These are phyloP conservation scores for Euclidia mi DNA, from an alignment of 2,888 invertebrate genomes.

Conservation along the genomic window DNA sequence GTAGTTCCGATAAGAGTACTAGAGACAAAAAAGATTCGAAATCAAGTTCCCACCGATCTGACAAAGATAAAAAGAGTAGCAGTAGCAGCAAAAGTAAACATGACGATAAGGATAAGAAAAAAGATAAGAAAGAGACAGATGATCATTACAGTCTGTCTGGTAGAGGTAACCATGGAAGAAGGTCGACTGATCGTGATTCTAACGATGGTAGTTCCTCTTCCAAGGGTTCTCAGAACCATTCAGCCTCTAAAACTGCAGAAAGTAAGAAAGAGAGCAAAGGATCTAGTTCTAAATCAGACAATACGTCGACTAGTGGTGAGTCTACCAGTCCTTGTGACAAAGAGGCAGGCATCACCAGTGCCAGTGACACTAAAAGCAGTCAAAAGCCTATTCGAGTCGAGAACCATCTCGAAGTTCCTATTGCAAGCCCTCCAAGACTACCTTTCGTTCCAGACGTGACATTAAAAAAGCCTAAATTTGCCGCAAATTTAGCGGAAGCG, in stretches of 20 bases:
- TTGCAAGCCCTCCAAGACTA: slow-evolving; percentile 75
- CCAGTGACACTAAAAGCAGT: slow-evolving; percentile 57
- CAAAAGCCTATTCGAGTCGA: slow-evolving; percentile 80
- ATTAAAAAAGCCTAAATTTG: slow-evolving; percentile 92
- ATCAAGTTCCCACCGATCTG: slow-evolving; percentile 79
- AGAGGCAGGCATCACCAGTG: slow-evolving; percentile 65
- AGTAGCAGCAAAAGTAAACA: slow-evolving; percentile 79
- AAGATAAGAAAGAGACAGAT: slow-evolving; percentile 90
- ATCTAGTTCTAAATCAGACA: slow-evolving; percentile 81
- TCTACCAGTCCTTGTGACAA: slow-evolving; percentile 88
- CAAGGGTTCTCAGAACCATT: slow-evolving; percentile 80
- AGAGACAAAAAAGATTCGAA: slow-evolving; percentile 74
- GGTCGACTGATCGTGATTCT: slow-evolving; percentile 95
- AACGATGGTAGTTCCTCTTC: slow-evolving; percentile 92
- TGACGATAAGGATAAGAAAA: slow-evolving; percentile 84
- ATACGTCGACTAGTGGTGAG: slow-evolving; percentile 83
- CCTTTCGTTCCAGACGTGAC: slow-evolving; percentile 86
- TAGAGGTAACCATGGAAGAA: slow-evolving; percentile 91
- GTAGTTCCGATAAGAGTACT: slow-evolving; percentile 58
- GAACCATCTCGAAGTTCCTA: slow-evolving; percentile 78
- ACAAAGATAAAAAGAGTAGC: slow-evolving; percentile 81
- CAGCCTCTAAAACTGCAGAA: slow-evolving; percentile 75
- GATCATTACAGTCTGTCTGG: slow-evolving; percentile 93
- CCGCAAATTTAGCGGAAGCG: slow-evolving; percentile 92
- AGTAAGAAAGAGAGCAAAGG: slow-evolving; percentile 81